Evolutionary conservation across 2,113 vertebrate species (phyloP), one percentile per base, ranked within the genome.

Genomic region (Aphelocoma coerulescens): DNA sequence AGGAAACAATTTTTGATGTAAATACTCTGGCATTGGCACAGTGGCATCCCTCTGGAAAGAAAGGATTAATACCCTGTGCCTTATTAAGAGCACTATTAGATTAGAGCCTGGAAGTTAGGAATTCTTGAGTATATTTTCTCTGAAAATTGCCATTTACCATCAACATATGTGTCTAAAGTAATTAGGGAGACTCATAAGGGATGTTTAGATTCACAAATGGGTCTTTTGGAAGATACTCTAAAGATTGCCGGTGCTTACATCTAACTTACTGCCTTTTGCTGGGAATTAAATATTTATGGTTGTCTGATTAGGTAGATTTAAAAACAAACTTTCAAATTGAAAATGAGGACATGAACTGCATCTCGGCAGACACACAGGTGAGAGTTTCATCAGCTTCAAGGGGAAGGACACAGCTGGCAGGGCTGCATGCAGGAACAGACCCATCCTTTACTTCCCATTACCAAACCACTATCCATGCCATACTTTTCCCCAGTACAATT

Each of bases 271-370:
- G 1, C 39, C 30, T 71, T 93, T 83, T 74, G 33, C 55, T 93
- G 62, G 13, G 52, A n/a, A 11, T 88, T 91, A 49, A 51, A 65
- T 89, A 71, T 51, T 73, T 76, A 14, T 58, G 54, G 93, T 92
- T 88, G 30, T 77, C 65, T 84, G 66, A 91, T 54, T 28, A 72
- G 57, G 58, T 26, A 85, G 48, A 83, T 67, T 63, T 86, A 41
- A 86, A 96, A 94, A 80, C 75, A 90, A 88, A 85, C 37, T 35
- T 67, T 37, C 61, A 90, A 73, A 89, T 30, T 59, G 78, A 93
- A 91, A 93, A 90, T 27, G n/a, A 91, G 67, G 78, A 35, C 82
- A 77, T 48, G 63, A 91, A 83, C 88, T 62, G 37, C 82, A 77
- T 48, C 54, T 62, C 54, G n/a, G 35, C 55, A 86, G 43, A 26